Evolutionary conservation across 2,888 invertebrate species (phyloP).

Genomic region (Ophioninae sp.): DNA sequence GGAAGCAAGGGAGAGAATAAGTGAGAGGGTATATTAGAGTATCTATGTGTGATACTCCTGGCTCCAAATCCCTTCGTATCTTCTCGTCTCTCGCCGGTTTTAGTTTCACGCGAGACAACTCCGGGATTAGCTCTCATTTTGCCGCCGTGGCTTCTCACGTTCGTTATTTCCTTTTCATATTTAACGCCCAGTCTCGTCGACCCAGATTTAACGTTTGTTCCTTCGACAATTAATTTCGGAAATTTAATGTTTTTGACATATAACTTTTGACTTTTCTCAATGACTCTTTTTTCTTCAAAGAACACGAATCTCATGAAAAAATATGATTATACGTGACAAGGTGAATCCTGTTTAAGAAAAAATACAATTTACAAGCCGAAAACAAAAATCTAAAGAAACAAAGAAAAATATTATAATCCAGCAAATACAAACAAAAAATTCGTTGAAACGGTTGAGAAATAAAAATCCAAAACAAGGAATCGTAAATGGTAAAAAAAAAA

Average conservation of each 20-base stretch:
- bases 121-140: slow-evolving; percentile 60
- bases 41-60: slow-evolving; percentile 42
- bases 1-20: neutral
- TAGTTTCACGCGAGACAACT: slow-evolving; percentile 59
- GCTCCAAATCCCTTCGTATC: slow-evolving; percentile 59
- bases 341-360: too few relatives aligned
- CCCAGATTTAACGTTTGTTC: slow-evolving; percentile 31
- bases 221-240: neutral
- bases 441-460: too few relatives aligned
- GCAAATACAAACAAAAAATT: too few relatives aligned
- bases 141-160: slow-evolving; percentile 54
- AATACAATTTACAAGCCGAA: too few relatives aligned
- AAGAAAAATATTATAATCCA: too few relatives aligned
- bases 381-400: too few relatives aligned
- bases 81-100: slow-evolving; percentile 55
- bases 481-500: too few relatives aligned
- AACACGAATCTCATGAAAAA: too few relatives aligned
- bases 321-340: too few relatives aligned
- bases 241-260: neutral
- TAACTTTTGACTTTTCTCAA: too few relatives aligned
- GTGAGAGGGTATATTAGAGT: neutral
- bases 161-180: slow-evolving; percentile 21
- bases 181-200: slow-evolving; percentile 6
- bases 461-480: too few relatives aligned
- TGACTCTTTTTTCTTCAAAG: too few relatives aligned